phyloP scores from a whole-genome alignment of 2,888 invertebrate genomes.

The Lithosia quadra region DNA sequence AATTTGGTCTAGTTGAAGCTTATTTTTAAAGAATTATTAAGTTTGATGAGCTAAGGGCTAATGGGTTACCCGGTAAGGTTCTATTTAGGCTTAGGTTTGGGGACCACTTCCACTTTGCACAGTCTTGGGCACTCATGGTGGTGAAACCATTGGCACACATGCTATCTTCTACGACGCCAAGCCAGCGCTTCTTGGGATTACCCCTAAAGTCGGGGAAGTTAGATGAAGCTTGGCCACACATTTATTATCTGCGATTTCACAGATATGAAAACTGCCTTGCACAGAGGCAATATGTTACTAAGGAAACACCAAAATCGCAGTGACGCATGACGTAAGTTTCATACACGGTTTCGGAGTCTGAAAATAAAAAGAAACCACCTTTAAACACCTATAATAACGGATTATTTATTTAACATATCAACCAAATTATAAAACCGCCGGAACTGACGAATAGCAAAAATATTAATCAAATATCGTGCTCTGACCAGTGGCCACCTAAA shows the following conservation, averaged over 20 bases:
- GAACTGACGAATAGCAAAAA: slow-evolving; percentile 29
- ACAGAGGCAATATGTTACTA: neutral
- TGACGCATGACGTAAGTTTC: neutral
- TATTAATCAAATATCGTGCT: slow-evolving; percentile 28
- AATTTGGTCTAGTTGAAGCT: too few relatives aligned
- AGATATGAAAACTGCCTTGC: neutral
- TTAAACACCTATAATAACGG: neutral
- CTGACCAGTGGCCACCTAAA: slow-evolving; percentile 31
- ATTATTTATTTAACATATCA: slow-evolving; percentile 8
- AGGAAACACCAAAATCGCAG: neutral
- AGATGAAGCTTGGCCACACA: neutral
- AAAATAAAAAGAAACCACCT: neutral
- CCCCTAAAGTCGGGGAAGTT: too few relatives aligned
- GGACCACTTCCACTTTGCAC: too few relatives aligned
- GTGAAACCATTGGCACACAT: too few relatives aligned
- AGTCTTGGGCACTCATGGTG: too few relatives aligned
- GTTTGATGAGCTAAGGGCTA: neutral
- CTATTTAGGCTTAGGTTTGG: neutral
- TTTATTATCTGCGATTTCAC: neutral
- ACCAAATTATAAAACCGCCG: slow-evolving; percentile 24
- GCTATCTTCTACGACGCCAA: too few relatives aligned
- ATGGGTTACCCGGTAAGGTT: neutral
- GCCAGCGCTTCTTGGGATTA: too few relatives aligned
- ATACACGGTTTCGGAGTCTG: neutral
- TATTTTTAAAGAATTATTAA: too few relatives aligned